These are phyloP conservation scores for Zalophus californianus DNA, from an alignment of 2,797 vertebrate species.

Conservation along the genomic window DNA sequence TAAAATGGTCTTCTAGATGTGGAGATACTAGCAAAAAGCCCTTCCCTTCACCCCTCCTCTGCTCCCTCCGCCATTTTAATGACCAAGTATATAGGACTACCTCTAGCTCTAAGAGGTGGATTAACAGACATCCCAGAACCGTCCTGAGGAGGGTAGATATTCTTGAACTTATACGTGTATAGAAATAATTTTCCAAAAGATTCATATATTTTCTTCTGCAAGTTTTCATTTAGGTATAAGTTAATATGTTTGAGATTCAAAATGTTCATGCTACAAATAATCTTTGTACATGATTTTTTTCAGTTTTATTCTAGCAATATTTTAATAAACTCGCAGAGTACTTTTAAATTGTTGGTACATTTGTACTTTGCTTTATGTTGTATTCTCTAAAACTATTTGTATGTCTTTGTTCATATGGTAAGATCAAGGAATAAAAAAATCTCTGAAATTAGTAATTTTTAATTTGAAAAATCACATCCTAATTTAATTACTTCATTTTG, in stretches of 20 bases:
- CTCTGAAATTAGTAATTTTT: not conserved
- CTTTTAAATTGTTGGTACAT: slow-evolving; percentile 6
- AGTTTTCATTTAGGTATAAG: slow-evolving; percentile 12
- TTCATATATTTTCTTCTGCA: not conserved
- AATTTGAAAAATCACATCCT: slow-evolving; percentile 26
- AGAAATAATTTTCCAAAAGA: slow-evolving; percentile 40
- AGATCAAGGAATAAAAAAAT: not conserved
- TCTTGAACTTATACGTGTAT: not conserved
- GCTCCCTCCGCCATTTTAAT: not conserved
- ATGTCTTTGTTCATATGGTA: slow-evolving; percentile 29
- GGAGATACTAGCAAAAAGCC: not conserved
- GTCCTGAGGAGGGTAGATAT: not conserved
- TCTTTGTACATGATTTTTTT: slow-evolving; percentile 45
- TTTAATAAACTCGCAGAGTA: slow-evolving; percentile 37
- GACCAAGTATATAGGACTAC: not conserved
- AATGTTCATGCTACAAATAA: not conserved
- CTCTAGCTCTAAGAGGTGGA: not conserved
- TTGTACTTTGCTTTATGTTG: slow-evolving; percentile 19
- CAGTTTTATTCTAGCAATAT: not conserved
- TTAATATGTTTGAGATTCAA: slow-evolving; percentile 22
- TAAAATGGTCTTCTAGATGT: not conserved
- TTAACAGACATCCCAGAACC: too few relatives aligned
- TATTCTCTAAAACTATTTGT: slow-evolving; percentile 1
- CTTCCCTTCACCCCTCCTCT: not conserved
- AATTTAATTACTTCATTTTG: slow-evolving; percentile 20